Conservation (phyloP, 2,797 vertebrate species). For the Agapornis canus region DNA sequence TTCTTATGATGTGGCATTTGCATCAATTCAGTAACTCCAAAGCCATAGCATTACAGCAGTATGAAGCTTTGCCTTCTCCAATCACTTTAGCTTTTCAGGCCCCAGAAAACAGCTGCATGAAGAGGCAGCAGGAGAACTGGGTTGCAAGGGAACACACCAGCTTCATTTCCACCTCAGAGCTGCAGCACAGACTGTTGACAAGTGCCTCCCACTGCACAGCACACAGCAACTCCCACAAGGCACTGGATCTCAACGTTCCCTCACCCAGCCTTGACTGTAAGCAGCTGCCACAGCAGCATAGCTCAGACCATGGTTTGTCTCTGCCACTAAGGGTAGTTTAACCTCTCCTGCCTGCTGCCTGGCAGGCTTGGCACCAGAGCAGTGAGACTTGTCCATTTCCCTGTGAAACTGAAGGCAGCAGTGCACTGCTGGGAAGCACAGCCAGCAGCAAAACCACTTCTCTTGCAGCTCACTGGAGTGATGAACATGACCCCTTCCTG, state of each 20-base stretch:
- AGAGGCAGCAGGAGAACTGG: rapidly evolving
- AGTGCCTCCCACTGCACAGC: background rate
- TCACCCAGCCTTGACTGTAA: background rate
- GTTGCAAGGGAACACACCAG: rapidly evolving
- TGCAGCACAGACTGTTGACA: rapidly evolving
- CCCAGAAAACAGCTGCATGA: background rate
- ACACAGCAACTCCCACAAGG: background rate
- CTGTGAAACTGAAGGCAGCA: background rate
- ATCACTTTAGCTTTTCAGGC: background rate
- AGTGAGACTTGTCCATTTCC: background rate
- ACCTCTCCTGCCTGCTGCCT: background rate
- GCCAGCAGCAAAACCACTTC: background rate
- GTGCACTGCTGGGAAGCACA: background rate
- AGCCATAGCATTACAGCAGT: background rate
- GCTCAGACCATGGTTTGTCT: rapidly evolving
- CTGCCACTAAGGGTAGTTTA: background rate
- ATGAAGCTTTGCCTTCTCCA: background rate
- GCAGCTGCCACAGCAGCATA: background rate
- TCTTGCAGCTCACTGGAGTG: background rate
- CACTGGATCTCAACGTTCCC: background rate
- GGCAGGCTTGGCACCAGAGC: background rate
- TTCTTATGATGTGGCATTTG: background rate
- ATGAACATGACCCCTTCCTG: background rate
- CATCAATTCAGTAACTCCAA: background rate
- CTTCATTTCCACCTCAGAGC: background rate